Conservation (phyloP, 64 coral and sea anemone species). For the Stylophora pistillata region DNA sequence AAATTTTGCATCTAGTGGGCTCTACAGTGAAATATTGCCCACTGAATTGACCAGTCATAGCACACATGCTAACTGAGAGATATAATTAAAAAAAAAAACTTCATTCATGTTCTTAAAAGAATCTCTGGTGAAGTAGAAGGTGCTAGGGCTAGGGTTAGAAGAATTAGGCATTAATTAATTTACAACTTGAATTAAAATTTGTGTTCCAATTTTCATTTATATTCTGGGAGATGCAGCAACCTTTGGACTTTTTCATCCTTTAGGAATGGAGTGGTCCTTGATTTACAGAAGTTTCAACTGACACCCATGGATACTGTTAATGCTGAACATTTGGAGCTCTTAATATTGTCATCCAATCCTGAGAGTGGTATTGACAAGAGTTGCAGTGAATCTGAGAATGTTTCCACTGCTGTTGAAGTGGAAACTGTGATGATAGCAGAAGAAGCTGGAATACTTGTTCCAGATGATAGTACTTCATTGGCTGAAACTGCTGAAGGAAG, state of each 20-base stretch:
- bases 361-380: neutral
- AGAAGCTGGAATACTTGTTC: neutral
- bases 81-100: too few relatives aligned
- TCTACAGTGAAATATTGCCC: too few relatives aligned
- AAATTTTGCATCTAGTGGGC: too few relatives aligned
- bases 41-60: too few relatives aligned
- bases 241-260: neutral
- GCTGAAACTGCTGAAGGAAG: neutral
- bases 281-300: constrained; percentile 41
- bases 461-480: neutral
- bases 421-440: neutral
- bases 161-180: too few relatives aligned
- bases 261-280: constrained; percentile 17
- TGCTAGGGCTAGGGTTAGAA: too few relatives aligned
- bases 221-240: too few relatives aligned
- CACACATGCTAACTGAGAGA: too few relatives aligned
- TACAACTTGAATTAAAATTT: too few relatives aligned
- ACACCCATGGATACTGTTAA: constrained; percentile 22
- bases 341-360: constrained; percentile 16
- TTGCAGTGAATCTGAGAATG: neutral
- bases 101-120: too few relatives aligned
- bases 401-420: neutral
- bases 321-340: constrained; percentile 26
- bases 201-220: too few relatives aligned
- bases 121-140: too few relatives aligned